These are phyloP conservation scores for Cliona cf. orientalis DNA, from an alignment of 37 sponge, comb jelly and placozoan genomes.

Conservation along the genomic window DNA sequence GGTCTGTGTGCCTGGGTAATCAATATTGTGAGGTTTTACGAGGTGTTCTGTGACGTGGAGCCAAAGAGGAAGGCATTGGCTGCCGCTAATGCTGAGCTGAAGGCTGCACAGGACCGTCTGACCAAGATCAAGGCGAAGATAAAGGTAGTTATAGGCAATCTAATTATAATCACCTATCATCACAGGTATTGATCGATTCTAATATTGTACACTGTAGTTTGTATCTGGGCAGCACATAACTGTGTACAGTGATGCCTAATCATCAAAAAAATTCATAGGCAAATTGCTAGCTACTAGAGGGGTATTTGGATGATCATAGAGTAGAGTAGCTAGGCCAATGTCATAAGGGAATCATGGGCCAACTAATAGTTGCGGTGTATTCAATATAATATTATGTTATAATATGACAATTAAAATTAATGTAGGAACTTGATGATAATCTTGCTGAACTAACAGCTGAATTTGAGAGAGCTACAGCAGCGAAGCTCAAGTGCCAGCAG, in stretches of 20 bases:
- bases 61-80: constrained; percentile 95
- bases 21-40: constrained; percentile 94
- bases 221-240: not conserved
- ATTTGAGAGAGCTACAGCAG: constrained; percentile 94
- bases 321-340: too few relatives aligned
- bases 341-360: too few relatives aligned
- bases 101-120: constrained; percentile 90
- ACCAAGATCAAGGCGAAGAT: constrained; percentile 93
- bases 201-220: not conserved
- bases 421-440: constrained; percentile 90
- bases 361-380: not conserved
- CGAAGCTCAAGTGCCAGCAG: constrained; percentile 96
- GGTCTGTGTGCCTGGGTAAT: constrained; percentile 95
- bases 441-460: constrained; percentile 87
- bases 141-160: too few relatives aligned
- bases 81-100: constrained; percentile 92
- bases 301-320: too few relatives aligned
- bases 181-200: not conserved
- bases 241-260: too few relatives aligned
- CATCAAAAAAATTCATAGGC: too few relatives aligned
- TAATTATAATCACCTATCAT: not conserved
- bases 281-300: too few relatives aligned
- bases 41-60: constrained; percentile 99
- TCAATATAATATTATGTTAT: not conserved
- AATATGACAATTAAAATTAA: not conserved